Evolutionary conservation across 2,113 vertebrate genomes (phyloP).

Genomic region (Holacanthus passer): DNA sequence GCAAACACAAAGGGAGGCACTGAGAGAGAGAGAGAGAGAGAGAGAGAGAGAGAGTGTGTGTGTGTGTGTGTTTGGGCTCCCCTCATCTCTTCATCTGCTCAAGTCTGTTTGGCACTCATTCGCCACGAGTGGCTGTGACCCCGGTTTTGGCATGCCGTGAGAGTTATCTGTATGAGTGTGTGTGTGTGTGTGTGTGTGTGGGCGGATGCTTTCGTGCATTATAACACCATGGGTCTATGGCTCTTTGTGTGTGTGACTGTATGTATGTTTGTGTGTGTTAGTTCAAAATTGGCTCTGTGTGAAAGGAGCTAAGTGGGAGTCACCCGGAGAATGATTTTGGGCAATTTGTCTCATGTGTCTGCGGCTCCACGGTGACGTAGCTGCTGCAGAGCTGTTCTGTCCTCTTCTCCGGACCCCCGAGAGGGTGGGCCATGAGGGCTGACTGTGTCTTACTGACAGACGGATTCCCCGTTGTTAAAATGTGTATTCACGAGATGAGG

Average conservation of each 20-base stretch:
- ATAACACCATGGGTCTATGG: slow-evolving; percentile 20
- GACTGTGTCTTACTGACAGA: slow-evolving; percentile 46
- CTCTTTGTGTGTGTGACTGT: slow-evolving; percentile 38
- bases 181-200: slow-evolving; percentile 41
- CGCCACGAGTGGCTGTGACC: slow-evolving; percentile 70
- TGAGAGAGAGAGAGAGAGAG: too few species aligned
- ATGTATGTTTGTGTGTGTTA: slow-evolving; percentile 47
- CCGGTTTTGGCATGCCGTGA: slow-evolving; percentile 63
- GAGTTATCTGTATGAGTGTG: slow-evolving; percentile 54
- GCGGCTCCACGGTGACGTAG: slow-evolving; percentile 60
- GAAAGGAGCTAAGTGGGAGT: slow-evolving; percentile 67
- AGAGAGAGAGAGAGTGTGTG: neutral
- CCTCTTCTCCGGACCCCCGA: slow-evolving; percentile 18
- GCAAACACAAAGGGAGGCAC: slow-evolving; percentile 37
- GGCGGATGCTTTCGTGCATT: slow-evolving; percentile 20
- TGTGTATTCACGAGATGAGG: slow-evolving; percentile 65
- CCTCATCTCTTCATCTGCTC: slow-evolving; percentile 70
- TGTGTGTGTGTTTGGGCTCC: slow-evolving; percentile 44
- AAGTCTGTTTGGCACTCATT: slow-evolving; percentile 70
- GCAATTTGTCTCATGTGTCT: slow-evolving; percentile 57
- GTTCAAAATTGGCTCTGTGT: slow-evolving; percentile 44
- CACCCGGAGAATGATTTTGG: slow-evolving; percentile 59
- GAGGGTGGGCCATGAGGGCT: slow-evolving; percentile 16
- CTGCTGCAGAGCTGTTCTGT: slow-evolving; percentile 57
- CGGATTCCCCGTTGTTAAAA: slow-evolving; percentile 59